These are phyloP conservation scores for Latrodectus elegans DNA, from an alignment of 2,888 invertebrate species.

Conservation along the genomic window DNA sequence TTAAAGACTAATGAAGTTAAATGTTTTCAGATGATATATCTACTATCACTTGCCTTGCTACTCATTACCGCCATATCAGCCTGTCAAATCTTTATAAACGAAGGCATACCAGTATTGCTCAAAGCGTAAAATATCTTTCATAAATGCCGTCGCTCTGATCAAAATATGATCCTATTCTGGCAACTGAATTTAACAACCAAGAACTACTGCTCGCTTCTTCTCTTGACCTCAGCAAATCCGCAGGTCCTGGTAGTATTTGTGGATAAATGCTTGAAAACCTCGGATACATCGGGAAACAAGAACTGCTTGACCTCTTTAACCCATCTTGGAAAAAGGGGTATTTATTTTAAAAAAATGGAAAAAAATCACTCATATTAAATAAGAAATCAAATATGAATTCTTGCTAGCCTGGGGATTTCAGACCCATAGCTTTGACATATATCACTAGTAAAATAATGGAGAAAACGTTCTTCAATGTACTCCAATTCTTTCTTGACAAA, in stretches of 20 bases:
- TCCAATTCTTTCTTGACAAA: conserved; percentile 8
- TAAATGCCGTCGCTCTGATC: neutral
- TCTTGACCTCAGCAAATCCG: conserved; percentile 19
- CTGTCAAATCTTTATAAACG: neutral
- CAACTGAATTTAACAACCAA: neutral
- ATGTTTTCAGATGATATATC: neutral
- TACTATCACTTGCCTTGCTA: conserved; percentile 2
- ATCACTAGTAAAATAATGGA: conserved; percentile 16
- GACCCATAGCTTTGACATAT: conserved; percentile 14
- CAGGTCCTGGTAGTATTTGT: conserved; percentile 20
- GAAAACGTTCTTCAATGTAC: conserved; percentile 37
- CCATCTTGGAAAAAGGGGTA: neutral
- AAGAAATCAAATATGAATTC: neutral
- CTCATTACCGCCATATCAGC: neutral
- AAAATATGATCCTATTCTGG: neutral
- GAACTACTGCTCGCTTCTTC: conserved; percentile 6
- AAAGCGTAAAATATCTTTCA: conserved; percentile 17
- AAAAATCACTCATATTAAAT: conserved; percentile 1
- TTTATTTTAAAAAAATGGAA: conserved; percentile 1
- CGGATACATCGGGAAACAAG: neutral
- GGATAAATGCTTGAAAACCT: conserved; percentile 18
- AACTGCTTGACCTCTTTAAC: conserved; percentile 20
- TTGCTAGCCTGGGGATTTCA: conserved; percentile 3
- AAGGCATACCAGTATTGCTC: neutral
- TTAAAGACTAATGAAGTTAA: neutral